Evolutionary conservation across 1,140 invertebrate genomes (phyloP), one percentile per base, ranked within the genome.

Genomic region (Cephus cinctus): DNA sequence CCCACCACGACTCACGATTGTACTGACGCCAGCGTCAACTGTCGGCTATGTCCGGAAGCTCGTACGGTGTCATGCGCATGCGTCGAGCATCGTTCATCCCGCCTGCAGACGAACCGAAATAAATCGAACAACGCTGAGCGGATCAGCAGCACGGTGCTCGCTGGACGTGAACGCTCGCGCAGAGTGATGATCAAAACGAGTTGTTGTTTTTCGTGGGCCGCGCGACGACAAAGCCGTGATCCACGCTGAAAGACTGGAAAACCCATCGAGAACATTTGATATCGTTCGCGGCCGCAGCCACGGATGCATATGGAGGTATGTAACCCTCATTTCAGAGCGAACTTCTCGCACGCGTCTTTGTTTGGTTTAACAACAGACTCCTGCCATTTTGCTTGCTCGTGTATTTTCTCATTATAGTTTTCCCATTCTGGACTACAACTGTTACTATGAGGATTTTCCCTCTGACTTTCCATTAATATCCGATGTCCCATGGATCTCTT

Each of bases 301-400:
- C 70, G 69, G 66, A 73, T 71, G 67, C 70, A 72, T 73, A 73
- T 73, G 70, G 70, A 74, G 73, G 73, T 74, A 54, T 50, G 71
- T 63, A 57, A 48, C 40, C 45, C 23, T 44, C 35, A 27, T 39
- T 31, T 14, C 20, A 16, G 25, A 5, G 35, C 11, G n/a, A n/a
- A 42, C 18, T 27, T 40, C 5, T 42, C 31, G 16, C 40, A 42
- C 43, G 50, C 30, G 35, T 47, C 52, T 55, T 50, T 55, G 52
- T 55, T 55, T 50, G 39, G 35, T 52, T 47, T 50, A 22, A 47
- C 43, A 54, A 54, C 43, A 45, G 21, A n/a, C n/a, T n/a, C n/a
- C n/a, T n/a, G n/a, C n/a, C n/a, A n/a, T n/a, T n/a, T n/a, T n/a
- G n/a, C n/a, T n/a, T n/a, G n/a, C n/a, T n/a, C n/a, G n/a, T n/a